These are phyloP conservation scores for Numenius arquata DNA, from an alignment of 2,113 vertebrate genomes.

Conservation along the genomic window DNA sequence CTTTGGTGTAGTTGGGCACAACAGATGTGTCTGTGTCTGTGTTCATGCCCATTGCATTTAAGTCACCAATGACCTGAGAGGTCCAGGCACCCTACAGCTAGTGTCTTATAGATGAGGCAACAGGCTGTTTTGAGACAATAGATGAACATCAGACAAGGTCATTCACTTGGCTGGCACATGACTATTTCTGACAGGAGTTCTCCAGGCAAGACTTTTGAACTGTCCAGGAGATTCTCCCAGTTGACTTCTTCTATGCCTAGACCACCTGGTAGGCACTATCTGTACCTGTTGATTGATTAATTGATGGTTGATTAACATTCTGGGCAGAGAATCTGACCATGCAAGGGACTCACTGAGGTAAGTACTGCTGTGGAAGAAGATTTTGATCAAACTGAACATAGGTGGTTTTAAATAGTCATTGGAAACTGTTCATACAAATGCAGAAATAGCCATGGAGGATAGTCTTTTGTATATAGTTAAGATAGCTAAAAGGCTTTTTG, in stretches of 20 bases:
- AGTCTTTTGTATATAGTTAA: neutral
- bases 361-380: neutral
- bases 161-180: neutral
- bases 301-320: neutral
- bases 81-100: accelerated
- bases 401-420: neutral
- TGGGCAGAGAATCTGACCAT: neutral
- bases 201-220: neutral
- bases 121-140: accelerated
- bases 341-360: neutral
- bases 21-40: neutral
- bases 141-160: neutral
- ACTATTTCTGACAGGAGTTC: neutral
- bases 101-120: accelerated
- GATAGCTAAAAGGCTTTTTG: neutral
- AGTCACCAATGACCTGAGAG: neutral
- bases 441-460: neutral
- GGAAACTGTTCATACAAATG: neutral
- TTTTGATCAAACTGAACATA: neutral
- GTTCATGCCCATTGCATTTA: neutral
- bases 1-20: neutral
- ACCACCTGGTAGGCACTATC: neutral
- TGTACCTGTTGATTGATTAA: neutral
- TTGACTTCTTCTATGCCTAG: neutral
- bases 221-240: neutral